Percentiles rank a stretch among this genome's conserved stretches.
Evolutionary conservation across 1,140 invertebrate species (phyloP).

Genomic region (Subanguina moxae): DNA sequence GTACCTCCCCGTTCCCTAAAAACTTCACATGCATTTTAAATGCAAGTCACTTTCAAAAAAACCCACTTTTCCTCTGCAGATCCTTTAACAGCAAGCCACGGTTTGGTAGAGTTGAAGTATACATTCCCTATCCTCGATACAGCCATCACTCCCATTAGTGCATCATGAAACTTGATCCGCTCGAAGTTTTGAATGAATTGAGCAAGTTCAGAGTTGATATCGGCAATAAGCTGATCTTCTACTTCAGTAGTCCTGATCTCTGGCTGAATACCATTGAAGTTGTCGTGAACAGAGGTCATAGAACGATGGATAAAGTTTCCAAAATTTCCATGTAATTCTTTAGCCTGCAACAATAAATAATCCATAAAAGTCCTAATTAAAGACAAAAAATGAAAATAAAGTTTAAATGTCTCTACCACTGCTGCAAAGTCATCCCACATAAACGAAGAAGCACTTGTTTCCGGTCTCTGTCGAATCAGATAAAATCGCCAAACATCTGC

Average conservation of each 20-base stretch:
- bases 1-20: slow-evolving; percentile 73
- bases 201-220: slow-evolving; percentile 76
- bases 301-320: slow-evolving; percentile 92
- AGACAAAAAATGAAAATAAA: slow-evolving; percentile 67
- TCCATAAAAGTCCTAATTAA: background rate
- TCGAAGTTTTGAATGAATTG: slow-evolving; percentile 77
- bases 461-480: slow-evolving; percentile 81
- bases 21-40: slow-evolving; percentile 6
- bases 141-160: slow-evolving; percentile 75
- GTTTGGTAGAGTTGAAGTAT: slow-evolving; percentile 86
- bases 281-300: slow-evolving; percentile 80
- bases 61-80: slow-evolving; percentile 70
- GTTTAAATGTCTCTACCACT: slow-evolving; percentile 42
- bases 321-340: slow-evolving; percentile 92
- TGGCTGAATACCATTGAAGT: slow-evolving; percentile 75
- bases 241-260: slow-evolving; percentile 67
- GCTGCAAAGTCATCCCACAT: slow-evolving; percentile 59
- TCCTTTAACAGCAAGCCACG: slow-evolving; percentile 91
- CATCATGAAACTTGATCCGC: slow-evolving; percentile 74
- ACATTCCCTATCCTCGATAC: slow-evolving; percentile 90
- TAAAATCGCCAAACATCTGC: slow-evolving; percentile 97
- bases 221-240: slow-evolving; percentile 74
- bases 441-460: slow-evolving; percentile 66
- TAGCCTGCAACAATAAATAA: slow-evolving; percentile 79
- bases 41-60: background rate